These are phyloP conservation scores for Amphipoea oculea DNA, from an alignment of 2,888 invertebrate genomes.

Conservation along the genomic window DNA sequence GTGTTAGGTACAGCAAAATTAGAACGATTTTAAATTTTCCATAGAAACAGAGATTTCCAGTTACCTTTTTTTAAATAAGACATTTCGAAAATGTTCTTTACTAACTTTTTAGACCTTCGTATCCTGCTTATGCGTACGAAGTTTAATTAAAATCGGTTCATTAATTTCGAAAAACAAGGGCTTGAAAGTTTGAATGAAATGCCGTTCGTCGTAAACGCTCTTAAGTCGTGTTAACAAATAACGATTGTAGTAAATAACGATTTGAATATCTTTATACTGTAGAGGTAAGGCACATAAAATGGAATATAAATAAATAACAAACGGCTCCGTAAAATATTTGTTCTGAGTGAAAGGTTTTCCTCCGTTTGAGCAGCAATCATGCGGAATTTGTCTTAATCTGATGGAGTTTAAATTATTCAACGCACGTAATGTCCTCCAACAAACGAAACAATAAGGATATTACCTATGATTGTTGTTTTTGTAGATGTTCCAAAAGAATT, in stretches of 20 bases:
- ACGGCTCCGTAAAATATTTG: conserved; percentile 28
- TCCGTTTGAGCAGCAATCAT: conserved; percentile 47
- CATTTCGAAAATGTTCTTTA: no score
- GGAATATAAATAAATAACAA: background rate
- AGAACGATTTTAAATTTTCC: no score
- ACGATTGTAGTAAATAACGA: background rate
- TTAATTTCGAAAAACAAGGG: no score
- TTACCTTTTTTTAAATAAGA: no score
- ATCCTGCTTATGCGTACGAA: no score
- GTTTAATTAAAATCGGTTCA: no score
- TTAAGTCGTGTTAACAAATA: no score
- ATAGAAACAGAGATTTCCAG: no score
- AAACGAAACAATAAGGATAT: conserved; percentile 50
- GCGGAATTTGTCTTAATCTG: conserved; percentile 49
- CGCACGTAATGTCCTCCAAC: conserved; percentile 49
- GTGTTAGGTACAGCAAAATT: no score
- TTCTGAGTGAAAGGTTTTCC: conserved; percentile 33
- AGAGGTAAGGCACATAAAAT: background rate
- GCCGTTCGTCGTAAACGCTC: no score
- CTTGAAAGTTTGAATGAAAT: background rate
- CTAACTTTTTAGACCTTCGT: no score
- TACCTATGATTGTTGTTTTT: conserved; percentile 40
- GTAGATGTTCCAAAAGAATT: conserved; percentile 23
- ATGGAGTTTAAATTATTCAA: conserved; percentile 54
- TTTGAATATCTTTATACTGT: background rate